These are phyloP conservation scores for Epizoanthus stellaris DNA, from an alignment of 92 coral and sea anemone genomes.

Conservation along the genomic window DNA sequence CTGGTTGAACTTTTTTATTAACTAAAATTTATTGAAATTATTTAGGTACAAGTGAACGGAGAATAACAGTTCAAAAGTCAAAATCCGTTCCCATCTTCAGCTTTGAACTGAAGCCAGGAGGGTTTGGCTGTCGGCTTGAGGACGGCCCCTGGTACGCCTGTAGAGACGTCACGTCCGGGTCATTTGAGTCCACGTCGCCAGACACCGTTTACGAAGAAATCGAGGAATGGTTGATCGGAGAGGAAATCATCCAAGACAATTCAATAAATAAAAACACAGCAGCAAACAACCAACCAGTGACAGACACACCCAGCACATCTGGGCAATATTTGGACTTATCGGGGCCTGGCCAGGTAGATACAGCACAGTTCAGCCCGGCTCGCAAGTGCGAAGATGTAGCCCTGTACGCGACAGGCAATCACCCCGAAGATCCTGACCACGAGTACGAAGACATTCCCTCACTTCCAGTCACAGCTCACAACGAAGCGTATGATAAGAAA, in stretches of 20 bases:
- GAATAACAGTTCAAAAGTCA: no score
- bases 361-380: no score
- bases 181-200: not conserved
- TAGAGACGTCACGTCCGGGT: constrained; percentile 11
- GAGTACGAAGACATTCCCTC: no score
- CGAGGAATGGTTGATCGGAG: no score
- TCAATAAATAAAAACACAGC: no score
- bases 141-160: constrained; percentile 26
- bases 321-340: not conserved
- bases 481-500: not conserved
- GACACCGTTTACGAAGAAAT: not conserved
- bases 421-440: not conserved
- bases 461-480: not conserved
- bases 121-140: not conserved
- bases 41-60: no score
- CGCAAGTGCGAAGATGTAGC: not conserved
- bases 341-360: not conserved
- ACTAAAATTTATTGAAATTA: no score
- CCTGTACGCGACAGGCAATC: not conserved
- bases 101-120: not conserved
- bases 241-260: no score
- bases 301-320: no score
- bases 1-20: no score
- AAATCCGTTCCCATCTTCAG: not conserved
- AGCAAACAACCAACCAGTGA: no score